These are phyloP conservation scores for Epinotia bilunana DNA, from an alignment of 2,888 invertebrate species.

Conservation along the genomic window DNA sequence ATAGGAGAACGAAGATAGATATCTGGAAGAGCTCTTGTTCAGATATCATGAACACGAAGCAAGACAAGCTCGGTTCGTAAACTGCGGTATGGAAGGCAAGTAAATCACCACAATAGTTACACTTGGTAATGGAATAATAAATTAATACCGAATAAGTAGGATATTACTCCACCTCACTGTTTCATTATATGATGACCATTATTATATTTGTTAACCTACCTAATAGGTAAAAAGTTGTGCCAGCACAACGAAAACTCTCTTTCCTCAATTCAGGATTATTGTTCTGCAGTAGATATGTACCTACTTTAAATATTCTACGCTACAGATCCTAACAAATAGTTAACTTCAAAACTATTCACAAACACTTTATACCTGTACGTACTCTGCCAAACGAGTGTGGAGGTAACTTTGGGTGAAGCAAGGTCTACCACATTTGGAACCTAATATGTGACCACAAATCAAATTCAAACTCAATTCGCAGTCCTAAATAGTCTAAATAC, in stretches of 20 bases:
- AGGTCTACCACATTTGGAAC: constrained; percentile 8
- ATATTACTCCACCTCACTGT: no score
- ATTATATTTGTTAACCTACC: neutral
- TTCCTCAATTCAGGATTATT: neutral
- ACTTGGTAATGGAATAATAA: no score
- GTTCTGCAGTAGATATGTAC: neutral
- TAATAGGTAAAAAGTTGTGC: neutral
- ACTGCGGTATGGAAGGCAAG: no score
- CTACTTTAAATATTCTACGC: neutral
- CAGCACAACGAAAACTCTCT: neutral
- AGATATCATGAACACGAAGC: no score
- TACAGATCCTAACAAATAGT: constrained; percentile 4
- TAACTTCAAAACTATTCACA: constrained; percentile 24
- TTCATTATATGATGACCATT: no score
- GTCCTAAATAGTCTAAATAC: constrained; percentile 40
- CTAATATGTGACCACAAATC: constrained; percentile 52
- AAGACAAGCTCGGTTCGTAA: no score
- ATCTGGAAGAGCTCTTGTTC: no score
- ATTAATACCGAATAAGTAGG: no score
- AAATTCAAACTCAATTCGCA: constrained; percentile 59
- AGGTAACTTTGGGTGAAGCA: constrained; percentile 60
- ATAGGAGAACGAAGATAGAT: no score
- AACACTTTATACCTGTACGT: constrained; percentile 57
- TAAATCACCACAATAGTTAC: no score
- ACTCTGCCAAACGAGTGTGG: constrained; percentile 66